These are phyloP conservation scores for Haliclystus octoradiatus DNA, from an alignment of 30 jellyfish, hydroid and myxozoan species.

Conservation along the genomic window DNA sequence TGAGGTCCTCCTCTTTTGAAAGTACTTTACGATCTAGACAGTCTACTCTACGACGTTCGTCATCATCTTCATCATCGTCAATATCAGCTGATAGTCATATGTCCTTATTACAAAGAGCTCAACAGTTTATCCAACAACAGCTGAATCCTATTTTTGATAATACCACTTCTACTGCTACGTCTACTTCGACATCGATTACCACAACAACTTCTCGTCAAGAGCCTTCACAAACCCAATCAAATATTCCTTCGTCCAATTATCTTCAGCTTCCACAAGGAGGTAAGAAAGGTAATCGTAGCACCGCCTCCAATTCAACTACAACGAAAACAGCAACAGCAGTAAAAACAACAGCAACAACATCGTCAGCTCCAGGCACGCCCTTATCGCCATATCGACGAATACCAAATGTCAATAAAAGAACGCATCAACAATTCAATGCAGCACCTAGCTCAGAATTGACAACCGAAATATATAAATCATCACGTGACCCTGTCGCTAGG, in stretches of 20 bases:
- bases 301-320: constrained; percentile 31
- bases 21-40: neutral
- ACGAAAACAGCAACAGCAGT: constrained; percentile 23
- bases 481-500: neutral
- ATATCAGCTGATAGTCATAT: constrained; percentile 22
- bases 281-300: constrained; percentile 20
- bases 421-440: no score
- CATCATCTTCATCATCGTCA: neutral
- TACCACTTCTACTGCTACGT: constrained; percentile 15
- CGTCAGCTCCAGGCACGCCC: neutral
- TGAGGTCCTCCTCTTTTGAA: neutral
- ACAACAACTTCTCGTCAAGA: neutral
- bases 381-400: constrained; percentile 63
- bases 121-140: constrained; percentile 77
- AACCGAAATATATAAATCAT: neutral
- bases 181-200: constrained; percentile 20
- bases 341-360: neutral
- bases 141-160: constrained; percentile 32
- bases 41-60: neutral
- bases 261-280: constrained; percentile 1
- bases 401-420: constrained; percentile 58
- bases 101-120: constrained; percentile 81
- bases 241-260: neutral
- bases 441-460: neutral
- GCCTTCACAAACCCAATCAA: neutral